Evolutionary conservation across 1,140 invertebrate genomes (phyloP), one percentile per base, ranked within the genome.

Genomic region (Tetraneura akinire): DNA sequence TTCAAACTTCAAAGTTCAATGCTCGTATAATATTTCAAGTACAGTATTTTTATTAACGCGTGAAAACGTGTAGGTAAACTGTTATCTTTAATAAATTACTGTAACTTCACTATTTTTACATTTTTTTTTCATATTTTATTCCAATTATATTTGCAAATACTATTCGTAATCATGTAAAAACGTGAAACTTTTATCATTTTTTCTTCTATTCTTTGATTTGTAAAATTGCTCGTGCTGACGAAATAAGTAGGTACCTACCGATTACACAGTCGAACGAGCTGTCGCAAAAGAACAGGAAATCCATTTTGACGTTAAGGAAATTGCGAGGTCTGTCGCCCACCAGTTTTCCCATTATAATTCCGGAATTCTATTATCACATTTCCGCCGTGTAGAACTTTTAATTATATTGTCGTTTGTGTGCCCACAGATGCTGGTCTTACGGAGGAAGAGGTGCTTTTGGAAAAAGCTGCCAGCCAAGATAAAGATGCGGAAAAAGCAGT

Each of bases 381-480:
- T 62, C 55, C 55, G 74, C 14, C 13, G 1, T 13, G 10, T 0
- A 26, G 73, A 26, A 21, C 55, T 76, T 76, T 66, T 78, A 37
- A 68, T 66, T 53, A 66, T 23, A 29, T 21, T 29, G 57, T 66
- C 53, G 47, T 83, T 81, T 4, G 47, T 62, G 23, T 47, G 9
- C 37, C 14, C 10, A 60, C 85, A 92, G 93, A 94, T 87, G 87
- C 90, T 51, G 92, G 92, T 62, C 86, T 96, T 57, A 95, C 94
- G 21, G 95, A 96, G 86, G 95, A 97, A 85, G 94, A 96, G 88
- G 89, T 96, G 68, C 90, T 96, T 21, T 86, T 96, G 76, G 90
- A 92, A 78, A 94, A 94, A 83, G 91, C 92, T 18, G 91, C 91
- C 62, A 88, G 89, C 80, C 92, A 93, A 83, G 90, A 89, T 66